Evolutionary conservation across 2,888 invertebrate genomes (phyloP), one percentile per base, ranked within the genome.

Genomic region (Malthinus flaveolus): DNA sequence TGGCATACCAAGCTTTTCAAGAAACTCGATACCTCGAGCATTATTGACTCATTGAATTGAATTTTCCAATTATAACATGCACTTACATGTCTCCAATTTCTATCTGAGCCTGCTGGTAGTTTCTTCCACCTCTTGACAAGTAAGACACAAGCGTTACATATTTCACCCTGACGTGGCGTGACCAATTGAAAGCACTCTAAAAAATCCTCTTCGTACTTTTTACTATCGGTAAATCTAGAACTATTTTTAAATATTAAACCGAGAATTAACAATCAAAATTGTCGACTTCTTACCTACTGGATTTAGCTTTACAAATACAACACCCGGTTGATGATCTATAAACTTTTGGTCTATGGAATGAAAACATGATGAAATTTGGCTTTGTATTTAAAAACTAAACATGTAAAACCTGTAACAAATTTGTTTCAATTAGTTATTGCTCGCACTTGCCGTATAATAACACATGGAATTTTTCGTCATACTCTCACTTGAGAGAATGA

Each of bases 251-350:
- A 36, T 4, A 32, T 4, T 23, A 32, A 34, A 46, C 32, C 37
- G n/a, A 7, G 11, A 32, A n/a, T 51, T 12, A 39, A 9, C 3
- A 7, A 13, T 9, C 1, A 7, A 32, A 35, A 45, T 15, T 15
- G 3, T 32, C 9, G 7, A 6, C 32, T 66, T 68, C 23, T 74
- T 79, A 87, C 87, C 87, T 89, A 84, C 89, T 89, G 23, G 92
- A 92, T 79, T 93, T 93, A 42, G 91, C 92, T 76, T 90, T 87
- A 77, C 92, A 93, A 71, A 93, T 93, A 78, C 92, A 93, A 78
- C 93, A 93, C 48, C 93, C 93, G 67, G 88, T 88, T 52, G 88
- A 82, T 51, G 90, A 90, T 67, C 90, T 85, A 76, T 92, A 93
- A 62, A 91, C 91, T 82, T 91, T 89, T 63, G 92, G 92, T 78